Base-by-base conservation (phyloP, 1,140 invertebrate genomes). In the Lordiphosa collinella region DNA sequence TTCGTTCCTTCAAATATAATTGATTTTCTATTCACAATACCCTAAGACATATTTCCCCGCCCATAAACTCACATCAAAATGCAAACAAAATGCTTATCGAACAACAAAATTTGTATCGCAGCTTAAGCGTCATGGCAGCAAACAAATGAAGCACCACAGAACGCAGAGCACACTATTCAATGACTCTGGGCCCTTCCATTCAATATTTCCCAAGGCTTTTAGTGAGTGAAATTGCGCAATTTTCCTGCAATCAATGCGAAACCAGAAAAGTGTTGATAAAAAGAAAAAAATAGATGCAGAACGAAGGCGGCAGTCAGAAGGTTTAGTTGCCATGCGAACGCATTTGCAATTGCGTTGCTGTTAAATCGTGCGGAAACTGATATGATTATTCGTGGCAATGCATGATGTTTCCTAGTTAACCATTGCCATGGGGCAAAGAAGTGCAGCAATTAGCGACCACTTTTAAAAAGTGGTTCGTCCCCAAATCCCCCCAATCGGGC, bases 291-390 rank as follows among this genome's bases (percentile, higher is more conserved):
- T 13, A 25, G 11, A 11, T 53, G 7, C 13, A 69, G 37, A 54
- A 32, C 25, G 6, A 34, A 35, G 41, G 43, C 8, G 10, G 49
- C 51, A 52, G 38, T 66, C 29, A 38, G 8, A 13, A 13, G 25
- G 13, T 44, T 44, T 44, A 31, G 76, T 84, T 82, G 72, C 57
- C 53, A 73, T 54, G 68, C 34, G 50, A 71, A 69, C 65, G 43
- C 16, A 29, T 53, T 57, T 35, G 25, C 48, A 57, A 75, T 80
- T 75, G 71, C 79, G 72, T 64, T 58, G 59, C 68, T 78, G 78
- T 85, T 87, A 72, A 87, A 87, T 87, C 84, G 85, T 60, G 71
- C 55, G 61, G 84, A 87, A 87, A 63, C 54, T 87, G 79, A 87
- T 80, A 72, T 75, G 84, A 87, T 87, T 87, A 86, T 79, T 41